Conservation (phyloP, 2,797 vertebrate species). For the Antrozous pallidus region DNA sequence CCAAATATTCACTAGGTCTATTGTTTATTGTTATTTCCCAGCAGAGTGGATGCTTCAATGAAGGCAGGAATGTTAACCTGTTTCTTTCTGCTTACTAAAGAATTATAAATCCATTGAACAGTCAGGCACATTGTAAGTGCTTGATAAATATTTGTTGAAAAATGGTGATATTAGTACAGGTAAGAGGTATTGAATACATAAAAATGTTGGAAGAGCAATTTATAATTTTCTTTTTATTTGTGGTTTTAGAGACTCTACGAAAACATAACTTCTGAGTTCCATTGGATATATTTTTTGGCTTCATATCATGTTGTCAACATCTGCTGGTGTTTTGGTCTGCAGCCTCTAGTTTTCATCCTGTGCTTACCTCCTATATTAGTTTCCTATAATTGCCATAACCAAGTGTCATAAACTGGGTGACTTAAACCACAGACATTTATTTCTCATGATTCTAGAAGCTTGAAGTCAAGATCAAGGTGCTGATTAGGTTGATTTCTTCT, state of each 20-base stretch:
- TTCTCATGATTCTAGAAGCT: conserved; percentile 1
- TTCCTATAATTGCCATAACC: background rate
- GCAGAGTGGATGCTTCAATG: background rate
- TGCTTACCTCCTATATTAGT: background rate
- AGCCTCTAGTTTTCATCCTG: background rate
- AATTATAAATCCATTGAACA: background rate
- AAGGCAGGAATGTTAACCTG: background rate
- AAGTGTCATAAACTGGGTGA: background rate
- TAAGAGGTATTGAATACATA: background rate
- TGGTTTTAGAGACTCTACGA: background rate
- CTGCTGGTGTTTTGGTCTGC: background rate
- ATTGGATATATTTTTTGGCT: background rate
- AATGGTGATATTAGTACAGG: background rate
- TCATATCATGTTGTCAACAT: background rate
- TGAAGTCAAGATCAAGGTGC: background rate
- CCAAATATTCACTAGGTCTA: background rate
- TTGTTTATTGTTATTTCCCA: background rate
- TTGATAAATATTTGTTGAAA: background rate
- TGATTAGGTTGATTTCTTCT: background rate
- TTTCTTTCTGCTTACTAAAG: background rate
- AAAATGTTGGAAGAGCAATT: background rate
- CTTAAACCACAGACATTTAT: background rate
- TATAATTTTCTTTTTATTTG: background rate
- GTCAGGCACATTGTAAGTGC: background rate
- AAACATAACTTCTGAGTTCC: background rate